phyloP scores from a whole-genome alignment of 2,113 vertebrate genomes.

The Alces alces region DNA sequence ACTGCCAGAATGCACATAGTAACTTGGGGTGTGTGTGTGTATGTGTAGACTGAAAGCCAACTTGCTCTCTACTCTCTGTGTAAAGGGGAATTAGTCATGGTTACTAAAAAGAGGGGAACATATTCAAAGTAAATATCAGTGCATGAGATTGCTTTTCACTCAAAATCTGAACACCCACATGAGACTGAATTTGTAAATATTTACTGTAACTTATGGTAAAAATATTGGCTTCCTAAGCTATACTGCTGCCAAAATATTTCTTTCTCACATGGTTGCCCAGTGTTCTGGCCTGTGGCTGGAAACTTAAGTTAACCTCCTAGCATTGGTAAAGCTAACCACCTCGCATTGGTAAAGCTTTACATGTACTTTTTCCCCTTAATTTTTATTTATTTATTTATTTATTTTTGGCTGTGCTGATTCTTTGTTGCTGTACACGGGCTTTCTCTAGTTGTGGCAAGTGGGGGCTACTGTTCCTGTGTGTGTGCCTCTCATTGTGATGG shows the following conservation, averaged over 20 bases:
- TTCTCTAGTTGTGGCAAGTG: not conserved
- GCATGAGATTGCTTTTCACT: conserved; percentile 48
- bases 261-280: not conserved
- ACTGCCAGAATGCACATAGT: not conserved
- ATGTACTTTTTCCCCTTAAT: not conserved
- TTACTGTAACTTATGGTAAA: conserved; percentile 50
- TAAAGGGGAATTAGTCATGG: conserved; percentile 58
- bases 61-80: not conserved
- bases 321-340: not conserved
- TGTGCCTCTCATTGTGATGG: not conserved
- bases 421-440: not conserved
- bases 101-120: conserved; percentile 47
- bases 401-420: not conserved
- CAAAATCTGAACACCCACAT: conserved; percentile 38
- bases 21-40: not conserved
- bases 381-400: not conserved
- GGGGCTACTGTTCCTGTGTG: not conserved
- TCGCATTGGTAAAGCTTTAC: not conserved
- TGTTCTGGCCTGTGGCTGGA: not conserved
- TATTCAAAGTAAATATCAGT: conserved; percentile 41
- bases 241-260: conserved; percentile 46
- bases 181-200: conserved; percentile 59
- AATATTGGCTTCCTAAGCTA: conserved; percentile 39
- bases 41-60: not conserved
- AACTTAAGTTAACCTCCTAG: not conserved